These are phyloP conservation scores for Corythaeola cristata DNA, from an alignment of 2,113 vertebrate genomes.

Conservation along the genomic window DNA sequence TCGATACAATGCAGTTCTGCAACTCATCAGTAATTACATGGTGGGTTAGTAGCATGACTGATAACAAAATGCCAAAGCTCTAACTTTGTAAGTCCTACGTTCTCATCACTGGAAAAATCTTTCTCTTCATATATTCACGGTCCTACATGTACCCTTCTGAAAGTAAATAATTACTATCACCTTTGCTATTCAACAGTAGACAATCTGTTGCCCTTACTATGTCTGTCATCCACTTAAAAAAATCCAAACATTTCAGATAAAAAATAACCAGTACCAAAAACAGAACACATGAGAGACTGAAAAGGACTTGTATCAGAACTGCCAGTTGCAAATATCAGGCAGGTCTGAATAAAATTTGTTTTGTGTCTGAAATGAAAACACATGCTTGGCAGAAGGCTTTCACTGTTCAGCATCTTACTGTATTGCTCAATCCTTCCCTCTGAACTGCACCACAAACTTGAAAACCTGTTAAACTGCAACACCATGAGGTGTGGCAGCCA, in stretches of 20 bases:
- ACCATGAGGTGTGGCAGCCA: neutral
- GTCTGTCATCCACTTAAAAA: neutral
- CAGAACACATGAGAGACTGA: neutral
- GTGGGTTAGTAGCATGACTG: neutral
- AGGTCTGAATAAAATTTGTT: neutral
- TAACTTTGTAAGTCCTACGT: neutral
- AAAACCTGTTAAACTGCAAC: constrained; percentile 6
- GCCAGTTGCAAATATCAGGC: neutral
- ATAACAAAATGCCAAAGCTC: neutral
- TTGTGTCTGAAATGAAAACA: constrained; percentile 11
- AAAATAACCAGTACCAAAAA: neutral
- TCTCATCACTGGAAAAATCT: neutral
- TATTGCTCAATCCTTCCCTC: neutral
- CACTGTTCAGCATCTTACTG: neutral
- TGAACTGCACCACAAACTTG: neutral
- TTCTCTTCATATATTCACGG: neutral
- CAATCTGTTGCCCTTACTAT: neutral
- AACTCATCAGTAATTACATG: neutral
- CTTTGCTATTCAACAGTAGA: neutral
- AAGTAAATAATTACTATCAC: neutral
- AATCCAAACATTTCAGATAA: neutral
- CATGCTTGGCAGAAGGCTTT: neutral
- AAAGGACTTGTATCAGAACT: neutral
- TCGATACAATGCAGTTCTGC: neutral
- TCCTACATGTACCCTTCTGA: neutral